Conservation (phyloP, 2,113 vertebrate species). For the Hippolais icterina region DNA sequence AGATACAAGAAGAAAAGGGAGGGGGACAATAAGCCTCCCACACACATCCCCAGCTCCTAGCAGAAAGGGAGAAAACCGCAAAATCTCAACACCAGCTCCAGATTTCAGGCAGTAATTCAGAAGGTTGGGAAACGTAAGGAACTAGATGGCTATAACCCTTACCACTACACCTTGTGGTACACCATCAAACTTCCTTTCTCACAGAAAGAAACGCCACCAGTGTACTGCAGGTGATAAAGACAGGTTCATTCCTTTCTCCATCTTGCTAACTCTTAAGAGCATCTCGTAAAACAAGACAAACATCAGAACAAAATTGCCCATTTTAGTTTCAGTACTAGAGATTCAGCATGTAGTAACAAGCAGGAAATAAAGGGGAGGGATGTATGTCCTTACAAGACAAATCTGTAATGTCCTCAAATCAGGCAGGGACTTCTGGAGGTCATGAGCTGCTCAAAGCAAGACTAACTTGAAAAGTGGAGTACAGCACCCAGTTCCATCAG, state of each 20-base stretch:
- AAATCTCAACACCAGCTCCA: background rate
- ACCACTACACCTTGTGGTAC: background rate
- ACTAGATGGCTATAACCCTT: background rate
- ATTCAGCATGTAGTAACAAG: background rate
- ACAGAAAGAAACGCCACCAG: background rate
- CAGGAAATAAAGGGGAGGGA: background rate
- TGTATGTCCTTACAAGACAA: background rate
- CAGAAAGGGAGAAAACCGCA: background rate
- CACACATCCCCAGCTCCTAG: background rate
- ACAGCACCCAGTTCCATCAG: background rate
- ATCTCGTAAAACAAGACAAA: background rate
- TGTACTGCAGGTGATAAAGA: background rate
- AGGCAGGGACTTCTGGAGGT: background rate
- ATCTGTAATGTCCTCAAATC: background rate
- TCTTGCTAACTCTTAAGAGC: background rate
- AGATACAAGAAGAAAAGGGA: background rate
- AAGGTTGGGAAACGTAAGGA: background rate
- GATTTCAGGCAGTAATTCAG: background rate
- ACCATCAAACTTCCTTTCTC: background rate
- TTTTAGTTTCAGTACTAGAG: background rate
- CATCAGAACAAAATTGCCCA: background rate
- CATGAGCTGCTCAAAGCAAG: background rate
- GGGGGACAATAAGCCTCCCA: background rate
- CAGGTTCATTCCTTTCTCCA: background rate
- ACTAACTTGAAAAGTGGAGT: background rate